Conservation (phyloP, 2,797 vertebrate genomes). For the Mormyrops attenuatus region DNA sequence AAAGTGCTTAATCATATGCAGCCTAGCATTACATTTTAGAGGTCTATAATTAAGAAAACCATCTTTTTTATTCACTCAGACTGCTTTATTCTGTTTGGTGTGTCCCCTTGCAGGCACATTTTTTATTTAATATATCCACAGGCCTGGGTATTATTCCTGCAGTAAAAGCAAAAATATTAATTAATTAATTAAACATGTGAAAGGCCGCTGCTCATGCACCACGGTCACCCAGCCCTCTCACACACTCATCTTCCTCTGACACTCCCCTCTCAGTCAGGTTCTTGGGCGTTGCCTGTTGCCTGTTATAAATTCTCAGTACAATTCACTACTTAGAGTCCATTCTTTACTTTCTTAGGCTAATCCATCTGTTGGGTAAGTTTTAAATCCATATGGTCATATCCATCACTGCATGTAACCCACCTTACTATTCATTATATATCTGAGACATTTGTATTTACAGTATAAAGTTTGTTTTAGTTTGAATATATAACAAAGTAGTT, state of each 20-base stretch:
- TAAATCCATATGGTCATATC: background rate
- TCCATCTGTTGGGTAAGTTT: constrained; percentile 21
- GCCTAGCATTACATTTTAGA: background rate
- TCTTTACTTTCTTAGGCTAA: background rate
- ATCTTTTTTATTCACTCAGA: background rate
- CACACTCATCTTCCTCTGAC: background rate
- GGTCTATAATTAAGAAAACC: background rate
- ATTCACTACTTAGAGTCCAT: background rate
- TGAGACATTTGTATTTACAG: background rate
- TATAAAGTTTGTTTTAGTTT: background rate
- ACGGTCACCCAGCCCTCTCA: background rate
- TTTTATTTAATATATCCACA: background rate
- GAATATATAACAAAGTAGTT: background rate
- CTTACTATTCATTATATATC: background rate
- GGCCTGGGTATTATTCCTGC: background rate
- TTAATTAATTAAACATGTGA: background rate
- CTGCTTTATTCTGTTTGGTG: background rate
- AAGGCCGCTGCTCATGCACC: background rate
- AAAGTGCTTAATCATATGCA: background rate
- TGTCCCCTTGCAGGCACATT: background rate
- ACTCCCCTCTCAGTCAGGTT: background rate
- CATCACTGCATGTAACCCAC: background rate
- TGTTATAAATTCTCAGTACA: constrained; percentile 43
- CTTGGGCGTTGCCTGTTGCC: constrained; percentile 47
- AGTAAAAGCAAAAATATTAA: background rate